Conservation (phyloP, 2,888 invertebrate species). For the Sympetrum striolatum region DNA sequence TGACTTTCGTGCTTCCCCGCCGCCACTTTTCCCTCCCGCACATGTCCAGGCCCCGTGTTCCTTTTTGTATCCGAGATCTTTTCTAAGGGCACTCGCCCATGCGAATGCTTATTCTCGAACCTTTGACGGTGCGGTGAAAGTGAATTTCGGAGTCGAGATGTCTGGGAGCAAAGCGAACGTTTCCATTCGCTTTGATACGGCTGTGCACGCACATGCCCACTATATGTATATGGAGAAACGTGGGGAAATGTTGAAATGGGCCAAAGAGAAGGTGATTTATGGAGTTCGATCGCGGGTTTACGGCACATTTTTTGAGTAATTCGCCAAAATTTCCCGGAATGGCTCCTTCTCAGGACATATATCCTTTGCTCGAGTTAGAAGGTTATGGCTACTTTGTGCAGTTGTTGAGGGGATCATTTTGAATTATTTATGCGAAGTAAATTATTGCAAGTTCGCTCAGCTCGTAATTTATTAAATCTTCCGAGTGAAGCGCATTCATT, state of each 20-base stretch:
- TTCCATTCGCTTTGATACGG: neutral
- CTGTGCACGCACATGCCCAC: neutral
- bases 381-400: too few species aligned
- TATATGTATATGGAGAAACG: neutral
- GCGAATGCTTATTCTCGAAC: neutral
- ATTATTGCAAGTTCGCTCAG: too few species aligned
- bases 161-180: neutral
- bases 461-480: too few species aligned
- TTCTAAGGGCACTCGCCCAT: neutral
- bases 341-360: neutral
- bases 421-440: too few species aligned
- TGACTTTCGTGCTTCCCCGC: neutral
- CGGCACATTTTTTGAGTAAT: neutral
- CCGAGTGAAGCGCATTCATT: too few species aligned
- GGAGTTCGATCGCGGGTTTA: neutral
- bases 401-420: too few species aligned
- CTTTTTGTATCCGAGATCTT: neutral
- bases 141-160: constrained; percentile 22
- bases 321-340: neutral
- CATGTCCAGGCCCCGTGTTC: neutral
- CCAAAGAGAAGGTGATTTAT: neutral
- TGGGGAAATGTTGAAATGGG: neutral
- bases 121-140: constrained; percentile 20
- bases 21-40: neutral
- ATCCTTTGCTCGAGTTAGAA: neutral